These are phyloP conservation scores for Galaxea fascicularis DNA, from an alignment of 92 coral and sea anemone species.

Conservation along the genomic window DNA sequence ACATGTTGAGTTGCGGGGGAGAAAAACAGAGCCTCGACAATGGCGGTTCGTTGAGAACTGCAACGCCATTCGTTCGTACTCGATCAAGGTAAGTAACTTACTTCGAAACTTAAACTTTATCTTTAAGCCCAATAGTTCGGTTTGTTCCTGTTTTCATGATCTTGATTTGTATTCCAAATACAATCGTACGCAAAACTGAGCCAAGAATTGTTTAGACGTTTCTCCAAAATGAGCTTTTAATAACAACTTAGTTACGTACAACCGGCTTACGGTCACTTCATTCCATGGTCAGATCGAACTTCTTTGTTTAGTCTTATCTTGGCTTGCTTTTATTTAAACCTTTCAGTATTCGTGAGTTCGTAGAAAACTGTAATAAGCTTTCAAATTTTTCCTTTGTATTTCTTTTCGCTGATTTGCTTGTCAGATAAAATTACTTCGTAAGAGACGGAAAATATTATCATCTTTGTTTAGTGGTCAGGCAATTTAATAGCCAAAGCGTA, in stretches of 20 bases:
- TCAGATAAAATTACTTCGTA: background rate
- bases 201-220: background rate
- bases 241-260: too few species aligned
- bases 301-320: background rate
- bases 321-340: background rate
- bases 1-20: constrained; percentile 79
- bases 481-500: background rate
- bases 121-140: background rate
- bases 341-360: background rate
- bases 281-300: too few species aligned
- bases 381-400: background rate
- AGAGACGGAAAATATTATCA: background rate
- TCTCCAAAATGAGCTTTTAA: background rate
- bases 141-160: too few species aligned
- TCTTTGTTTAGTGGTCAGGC: background rate
- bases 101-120: background rate
- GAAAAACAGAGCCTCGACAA: constrained; percentile 32
- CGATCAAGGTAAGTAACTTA: constrained; percentile 69
- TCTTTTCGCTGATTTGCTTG: background rate
- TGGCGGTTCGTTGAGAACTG: constrained; percentile 32
- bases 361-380: background rate
- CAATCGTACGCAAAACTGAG: background rate
- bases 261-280: too few species aligned
- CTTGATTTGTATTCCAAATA: background rate
- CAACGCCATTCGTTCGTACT: constrained; percentile 78